These are phyloP conservation scores for Drosophila sulfurigaster DNA, from an alignment of 1,140 invertebrate species.

Conservation along the genomic window DNA sequence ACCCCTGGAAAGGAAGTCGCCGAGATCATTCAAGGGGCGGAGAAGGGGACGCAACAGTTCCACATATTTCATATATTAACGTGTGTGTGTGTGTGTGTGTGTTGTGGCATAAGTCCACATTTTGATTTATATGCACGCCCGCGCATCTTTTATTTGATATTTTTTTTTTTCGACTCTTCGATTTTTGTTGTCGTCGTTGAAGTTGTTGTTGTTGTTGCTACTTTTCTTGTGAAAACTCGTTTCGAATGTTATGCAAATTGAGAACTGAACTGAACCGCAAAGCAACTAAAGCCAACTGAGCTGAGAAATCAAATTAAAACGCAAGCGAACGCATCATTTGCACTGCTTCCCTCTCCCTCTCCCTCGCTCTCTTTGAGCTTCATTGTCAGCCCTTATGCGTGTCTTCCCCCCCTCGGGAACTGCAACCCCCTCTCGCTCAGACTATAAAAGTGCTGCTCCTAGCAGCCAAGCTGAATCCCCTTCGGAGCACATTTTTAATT, in stretches of 20 bases:
- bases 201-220: constrained; percentile 12
- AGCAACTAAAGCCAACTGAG: constrained; percentile 27
- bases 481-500: constrained; percentile 70
- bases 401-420: not conserved
- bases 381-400: constrained; percentile 19
- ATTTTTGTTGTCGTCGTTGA: constrained; percentile 34
- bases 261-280: constrained; percentile 33
- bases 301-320: constrained; percentile 76
- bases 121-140: constrained; percentile 84
- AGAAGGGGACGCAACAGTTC: not conserved
- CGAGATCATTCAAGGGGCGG: no score
- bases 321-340: constrained; percentile 64
- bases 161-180: constrained; percentile 41
- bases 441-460: not conserved
- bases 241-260: constrained; percentile 57
- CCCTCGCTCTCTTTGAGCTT: constrained; percentile 12
- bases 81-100: constrained; percentile 17
- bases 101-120: constrained; percentile 68
- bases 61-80: constrained; percentile 54
- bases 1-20: constrained; percentile 26
- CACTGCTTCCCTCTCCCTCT: constrained; percentile 25
- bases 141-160: constrained; percentile 48
- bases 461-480: constrained; percentile 28
- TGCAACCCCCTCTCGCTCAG: not conserved
- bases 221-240: constrained; percentile 27